Conservation (phyloP, 2,797 vertebrate genomes). For the Falco naumanni region DNA sequence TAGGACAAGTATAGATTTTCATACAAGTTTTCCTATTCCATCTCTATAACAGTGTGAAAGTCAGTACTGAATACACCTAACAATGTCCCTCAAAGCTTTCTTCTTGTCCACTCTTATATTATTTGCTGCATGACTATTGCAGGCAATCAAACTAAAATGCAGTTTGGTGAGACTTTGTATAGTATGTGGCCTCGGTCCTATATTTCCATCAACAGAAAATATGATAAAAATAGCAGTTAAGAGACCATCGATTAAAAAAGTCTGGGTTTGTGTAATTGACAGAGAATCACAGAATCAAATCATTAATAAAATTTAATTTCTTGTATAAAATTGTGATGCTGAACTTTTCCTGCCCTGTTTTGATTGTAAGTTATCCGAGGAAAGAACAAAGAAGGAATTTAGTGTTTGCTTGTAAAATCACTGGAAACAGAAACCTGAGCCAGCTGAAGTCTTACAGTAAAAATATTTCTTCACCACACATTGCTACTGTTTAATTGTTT, state of each 20-base stretch:
- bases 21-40: not conserved
- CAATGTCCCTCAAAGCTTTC: not conserved
- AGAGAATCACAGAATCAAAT: not conserved
- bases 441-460: conserved; percentile 35
- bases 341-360: conserved; percentile 11
- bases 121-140: not conserved
- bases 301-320: not conserved
- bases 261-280: not conserved
- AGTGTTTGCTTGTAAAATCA: conserved; percentile 38
- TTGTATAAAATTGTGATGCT: not conserved
- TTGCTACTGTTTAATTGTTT: conserved; percentile 55
- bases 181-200: not conserved
- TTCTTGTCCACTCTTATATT: not conserved
- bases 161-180: not conserved
- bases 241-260: not conserved
- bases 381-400: conserved; percentile 45
- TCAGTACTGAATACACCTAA: not conserved
- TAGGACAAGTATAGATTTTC: not conserved
- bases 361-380: not conserved
- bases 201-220: not conserved
- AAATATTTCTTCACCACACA: conserved; percentile 5
- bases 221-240: not conserved
- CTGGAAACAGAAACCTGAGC: conserved; percentile 48
- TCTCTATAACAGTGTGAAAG: not conserved
- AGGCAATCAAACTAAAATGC: not conserved